Percentiles rank a stretch among this genome's conserved stretches.
Evolutionary conservation across 1,140 invertebrate genomes (phyloP).

Genomic region (Matsumurasca onukii): DNA sequence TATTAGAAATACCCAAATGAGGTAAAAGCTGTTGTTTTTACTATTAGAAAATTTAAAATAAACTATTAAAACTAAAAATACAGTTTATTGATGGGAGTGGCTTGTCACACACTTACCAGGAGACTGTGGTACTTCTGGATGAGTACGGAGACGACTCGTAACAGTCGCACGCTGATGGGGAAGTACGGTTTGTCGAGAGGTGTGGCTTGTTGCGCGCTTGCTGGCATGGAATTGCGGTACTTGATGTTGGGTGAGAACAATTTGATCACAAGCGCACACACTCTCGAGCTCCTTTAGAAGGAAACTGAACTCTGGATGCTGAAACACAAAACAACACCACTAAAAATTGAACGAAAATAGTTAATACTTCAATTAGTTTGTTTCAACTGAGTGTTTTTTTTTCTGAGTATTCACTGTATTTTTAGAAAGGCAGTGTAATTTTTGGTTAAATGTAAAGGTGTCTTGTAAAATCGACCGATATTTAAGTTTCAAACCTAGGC

Average conservation of each 20-base stretch:
- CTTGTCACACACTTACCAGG: constrained; percentile 67
- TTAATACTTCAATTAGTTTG: neutral
- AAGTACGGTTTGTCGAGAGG: constrained; percentile 91
- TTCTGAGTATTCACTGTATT: too few species aligned
- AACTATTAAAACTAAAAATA: too few species aligned
- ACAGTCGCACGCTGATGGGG: constrained; percentile 92
- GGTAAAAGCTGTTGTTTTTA: too few species aligned
- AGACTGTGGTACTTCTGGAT: constrained; percentile 92
- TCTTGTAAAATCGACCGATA: too few species aligned
- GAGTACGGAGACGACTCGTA: constrained; percentile 90
- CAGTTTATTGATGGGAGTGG: too few species aligned
- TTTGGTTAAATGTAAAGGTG: too few species aligned
- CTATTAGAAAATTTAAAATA: too few species aligned
- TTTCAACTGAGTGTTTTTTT: neutral
- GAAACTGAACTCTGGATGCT: constrained; percentile 94
- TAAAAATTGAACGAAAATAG: neutral
- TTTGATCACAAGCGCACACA: constrained; percentile 97
- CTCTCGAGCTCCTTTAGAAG: constrained; percentile 93
- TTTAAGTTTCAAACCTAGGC: too few species aligned
- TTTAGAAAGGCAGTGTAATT: too few species aligned
- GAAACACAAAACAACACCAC: constrained; percentile 46
- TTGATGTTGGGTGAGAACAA: constrained; percentile 96
- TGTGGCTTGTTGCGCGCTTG: constrained; percentile 56
- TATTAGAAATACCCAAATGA: too few species aligned
- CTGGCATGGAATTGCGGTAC: constrained; percentile 65